Conservation (phyloP, 2,888 invertebrate species). For the Thyatira batis region DNA sequence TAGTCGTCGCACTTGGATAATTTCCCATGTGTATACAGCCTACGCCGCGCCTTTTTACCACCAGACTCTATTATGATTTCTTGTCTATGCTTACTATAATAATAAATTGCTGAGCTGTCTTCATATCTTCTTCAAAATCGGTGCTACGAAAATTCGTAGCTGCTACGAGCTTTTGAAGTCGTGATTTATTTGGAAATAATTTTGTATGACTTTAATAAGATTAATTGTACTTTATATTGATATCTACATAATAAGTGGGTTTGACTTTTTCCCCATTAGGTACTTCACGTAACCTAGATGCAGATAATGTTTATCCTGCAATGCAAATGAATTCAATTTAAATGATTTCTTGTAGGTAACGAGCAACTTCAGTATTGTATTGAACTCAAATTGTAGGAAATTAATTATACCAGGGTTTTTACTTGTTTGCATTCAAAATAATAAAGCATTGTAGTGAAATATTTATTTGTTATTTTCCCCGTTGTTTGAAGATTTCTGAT, state of each 20-base stretch:
- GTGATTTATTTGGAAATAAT: no score
- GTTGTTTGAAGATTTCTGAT: neutral
- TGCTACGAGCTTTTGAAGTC: neutral
- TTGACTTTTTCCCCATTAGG: no score
- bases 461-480: neutral
- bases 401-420: neutral
- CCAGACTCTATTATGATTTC: constrained; percentile 40
- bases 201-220: no score
- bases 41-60: constrained; percentile 65
- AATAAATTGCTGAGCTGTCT: neutral
- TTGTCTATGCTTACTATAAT: constrained; percentile 28
- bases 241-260: no score
- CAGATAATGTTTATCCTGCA: no score
- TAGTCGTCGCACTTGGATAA: constrained; percentile 60
- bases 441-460: neutral
- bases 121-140: neutral
- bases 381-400: neutral
- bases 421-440: neutral
- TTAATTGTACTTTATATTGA: no score
- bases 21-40: constrained; percentile 71
- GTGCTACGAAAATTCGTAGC: neutral
- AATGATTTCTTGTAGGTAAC: no score
- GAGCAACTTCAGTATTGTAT: neutral
- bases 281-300: no score
- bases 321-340: no score